Conservation (phyloP, 1,140 invertebrate species). For the Microvelia longipes region DNA sequence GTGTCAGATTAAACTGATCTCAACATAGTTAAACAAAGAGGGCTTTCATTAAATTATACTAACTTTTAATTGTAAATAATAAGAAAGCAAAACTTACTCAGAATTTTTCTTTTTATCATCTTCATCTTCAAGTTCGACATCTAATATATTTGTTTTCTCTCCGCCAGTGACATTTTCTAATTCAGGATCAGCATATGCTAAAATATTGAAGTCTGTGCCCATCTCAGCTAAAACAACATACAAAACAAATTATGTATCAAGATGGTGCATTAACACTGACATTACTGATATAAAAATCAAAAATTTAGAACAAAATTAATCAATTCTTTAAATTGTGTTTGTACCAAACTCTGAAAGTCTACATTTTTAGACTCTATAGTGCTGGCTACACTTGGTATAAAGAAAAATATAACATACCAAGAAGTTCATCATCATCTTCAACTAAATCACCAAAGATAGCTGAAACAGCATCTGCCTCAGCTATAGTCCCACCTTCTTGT, state of each 20-base stretch:
- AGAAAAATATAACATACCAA: conserved; percentile 36
- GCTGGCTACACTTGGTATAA: no score
- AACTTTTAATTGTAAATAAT: no score
- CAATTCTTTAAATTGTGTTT: no score
- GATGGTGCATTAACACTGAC: no score
- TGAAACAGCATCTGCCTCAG: conserved; percentile 53
- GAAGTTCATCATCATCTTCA: conserved; percentile 72
- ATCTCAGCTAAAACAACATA: conserved; percentile 50
- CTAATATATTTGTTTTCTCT: conserved; percentile 58
- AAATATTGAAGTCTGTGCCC: conserved; percentile 86
- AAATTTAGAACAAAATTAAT: conserved; percentile 13
- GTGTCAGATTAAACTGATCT: no score
- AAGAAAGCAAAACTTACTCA: conserved; percentile 18
- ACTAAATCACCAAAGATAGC: conserved; percentile 64
- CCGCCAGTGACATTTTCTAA: conserved; percentile 60
- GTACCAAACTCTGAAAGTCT: no score
- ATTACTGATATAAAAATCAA: no score
- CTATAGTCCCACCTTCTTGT: conserved; percentile 44
- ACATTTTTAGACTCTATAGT: no score
- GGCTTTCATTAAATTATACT: no score
- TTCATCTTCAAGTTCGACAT: conserved; percentile 60
- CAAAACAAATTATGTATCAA: no score
- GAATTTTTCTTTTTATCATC: conserved; percentile 37
- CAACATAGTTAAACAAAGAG: no score
- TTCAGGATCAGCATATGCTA: conserved; percentile 89